Base-by-base conservation (phyloP, 2,113 vertebrate species). In the Argyrosomus japonicus region DNA sequence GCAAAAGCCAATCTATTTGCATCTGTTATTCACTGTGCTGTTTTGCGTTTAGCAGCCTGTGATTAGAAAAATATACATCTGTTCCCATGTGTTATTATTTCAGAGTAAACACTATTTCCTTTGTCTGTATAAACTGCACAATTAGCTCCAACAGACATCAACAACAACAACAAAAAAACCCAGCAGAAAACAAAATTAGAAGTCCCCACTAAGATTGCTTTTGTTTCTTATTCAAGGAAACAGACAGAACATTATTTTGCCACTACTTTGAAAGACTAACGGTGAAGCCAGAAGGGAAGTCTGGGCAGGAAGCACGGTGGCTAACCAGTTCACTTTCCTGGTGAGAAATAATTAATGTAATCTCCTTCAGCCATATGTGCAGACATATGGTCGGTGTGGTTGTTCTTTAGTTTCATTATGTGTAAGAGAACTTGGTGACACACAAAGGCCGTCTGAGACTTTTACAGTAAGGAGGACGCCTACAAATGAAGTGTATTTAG, bases 301-400 rank as follows among this genome's bases (percentile, higher is more conserved):
- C 13, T 81, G 57, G 23, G 15, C 47, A 50, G 51, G 68, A 69
- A 61, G 43, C 51, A 40, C 45, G 6, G 56, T 69, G 64, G n/a
- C 18, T 77, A 64, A 79, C 74, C 27, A 68, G 45, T 83, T 84
- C 18, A 64, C 65, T 58, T 79, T 81, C 14, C 51, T 77, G 61
- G 13, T 78, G 43, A 84, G 85, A 90, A 89, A 88, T 87, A 72
- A 89, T 91, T 85, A 1, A 85, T 91, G 77, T 91, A 83, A 88
- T 89, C 78, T 77, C 54, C 75, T 82, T 80, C 57, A 68, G 82
- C 85, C 87, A 85, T 86, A 86, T 90, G 85, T 83, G 73, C 36
- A 68, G 68, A 86, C 90, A 90, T 92, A 88, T 89, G 86, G 74
- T 72, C 80, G 32, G 6, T 65, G 40, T 81, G 36, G 3, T 21